phyloP scores from a whole-genome alignment of 2,888 invertebrate genomes.

The Hypercompe scribonia region DNA sequence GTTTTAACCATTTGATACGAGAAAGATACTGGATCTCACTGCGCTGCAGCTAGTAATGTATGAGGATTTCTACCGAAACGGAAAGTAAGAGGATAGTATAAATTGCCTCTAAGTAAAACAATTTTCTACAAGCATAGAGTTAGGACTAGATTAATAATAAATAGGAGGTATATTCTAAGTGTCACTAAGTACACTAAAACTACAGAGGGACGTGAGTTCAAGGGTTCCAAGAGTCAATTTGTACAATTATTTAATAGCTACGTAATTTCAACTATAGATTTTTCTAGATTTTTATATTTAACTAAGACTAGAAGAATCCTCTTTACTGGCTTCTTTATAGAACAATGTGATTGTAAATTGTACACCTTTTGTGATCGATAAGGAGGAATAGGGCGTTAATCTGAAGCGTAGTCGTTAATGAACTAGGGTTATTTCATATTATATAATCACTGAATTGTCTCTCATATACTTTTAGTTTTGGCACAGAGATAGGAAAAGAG shows the following conservation, averaged over 20 bases:
- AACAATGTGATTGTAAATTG: slow-evolving; percentile 20
- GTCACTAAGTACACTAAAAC: slow-evolving; percentile 66
- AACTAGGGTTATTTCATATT: slow-evolving; percentile 42
- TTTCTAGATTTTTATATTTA: slow-evolving; percentile 67
- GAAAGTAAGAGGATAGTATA: slow-evolving; percentile 16
- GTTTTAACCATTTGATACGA: neutral
- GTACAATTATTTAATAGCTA: slow-evolving; percentile 77
- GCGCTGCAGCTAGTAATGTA: slow-evolving; percentile 17
- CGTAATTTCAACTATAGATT: slow-evolving; percentile 67
- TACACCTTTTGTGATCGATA: slow-evolving; percentile 20
- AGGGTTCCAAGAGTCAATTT: slow-evolving; percentile 79
- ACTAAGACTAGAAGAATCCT: slow-evolving; percentile 59
- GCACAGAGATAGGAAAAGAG: slow-evolving; percentile 78
- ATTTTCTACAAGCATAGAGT: slow-evolving; percentile 39
- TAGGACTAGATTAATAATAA: slow-evolving; percentile 45
- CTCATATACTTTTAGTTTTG: slow-evolving; percentile 70
- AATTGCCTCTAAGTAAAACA: slow-evolving; percentile 29
- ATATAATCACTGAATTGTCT: slow-evolving; percentile 62
- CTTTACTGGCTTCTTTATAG: slow-evolving; percentile 29
- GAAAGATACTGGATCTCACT: slow-evolving; percentile 17
- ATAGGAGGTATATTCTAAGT: slow-evolving; percentile 56
- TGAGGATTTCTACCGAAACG: slow-evolving; percentile 22
- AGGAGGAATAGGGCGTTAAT: slow-evolving; percentile 29
- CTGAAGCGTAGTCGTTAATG: slow-evolving; percentile 44
- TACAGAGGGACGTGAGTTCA: slow-evolving; percentile 84